Evolutionary conservation across 2,888 invertebrate species (phyloP).

Genomic region (Leptopilina syphax): DNA sequence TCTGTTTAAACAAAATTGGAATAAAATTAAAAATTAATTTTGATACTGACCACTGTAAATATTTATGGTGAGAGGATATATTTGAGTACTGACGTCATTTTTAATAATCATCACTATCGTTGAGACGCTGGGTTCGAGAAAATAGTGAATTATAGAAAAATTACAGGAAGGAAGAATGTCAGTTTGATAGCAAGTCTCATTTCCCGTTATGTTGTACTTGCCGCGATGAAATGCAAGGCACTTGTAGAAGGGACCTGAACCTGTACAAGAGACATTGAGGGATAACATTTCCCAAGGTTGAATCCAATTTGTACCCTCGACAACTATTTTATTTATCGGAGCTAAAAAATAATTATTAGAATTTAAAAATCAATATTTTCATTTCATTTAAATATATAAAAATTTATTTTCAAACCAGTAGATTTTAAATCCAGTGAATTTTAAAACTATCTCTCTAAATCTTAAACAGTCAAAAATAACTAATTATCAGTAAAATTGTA

Average conservation of each 20-base stretch:
- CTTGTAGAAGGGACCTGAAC: slow-evolving; percentile 85
- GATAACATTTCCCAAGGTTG: slow-evolving; percentile 88
- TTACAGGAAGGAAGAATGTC: slow-evolving; percentile 78
- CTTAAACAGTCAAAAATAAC: no score
- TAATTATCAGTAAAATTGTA: no score
- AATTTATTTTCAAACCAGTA: no score
- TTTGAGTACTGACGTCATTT: slow-evolving; percentile 85
- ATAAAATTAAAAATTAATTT: background rate
- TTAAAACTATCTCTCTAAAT: background rate
- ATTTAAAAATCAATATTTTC: slow-evolving; percentile 8
- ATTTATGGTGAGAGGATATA: slow-evolving; percentile 86
- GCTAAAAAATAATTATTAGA: slow-evolving; percentile 78
- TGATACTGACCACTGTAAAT: slow-evolving; percentile 86
- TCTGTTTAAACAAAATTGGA: background rate
- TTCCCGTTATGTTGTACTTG: slow-evolving; percentile 84
- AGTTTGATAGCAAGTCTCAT: slow-evolving; percentile 83
- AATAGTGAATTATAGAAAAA: slow-evolving; percentile 84
- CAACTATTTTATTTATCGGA: slow-evolving; percentile 84
- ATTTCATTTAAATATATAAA: background rate
- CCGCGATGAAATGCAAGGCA: slow-evolving; percentile 84
- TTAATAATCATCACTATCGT: slow-evolving; percentile 88
- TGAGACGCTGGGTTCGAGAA: slow-evolving; percentile 83
- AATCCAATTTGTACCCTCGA: slow-evolving; percentile 89
- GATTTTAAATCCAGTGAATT: slow-evolving; percentile 16
- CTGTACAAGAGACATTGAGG: slow-evolving; percentile 85